Percentiles rank a stretch among this genome's conserved stretches.
These are phyloP conservation scores for Thunnus albacares DNA, from an alignment of 2,797 vertebrate species.

Conservation along the genomic window DNA sequence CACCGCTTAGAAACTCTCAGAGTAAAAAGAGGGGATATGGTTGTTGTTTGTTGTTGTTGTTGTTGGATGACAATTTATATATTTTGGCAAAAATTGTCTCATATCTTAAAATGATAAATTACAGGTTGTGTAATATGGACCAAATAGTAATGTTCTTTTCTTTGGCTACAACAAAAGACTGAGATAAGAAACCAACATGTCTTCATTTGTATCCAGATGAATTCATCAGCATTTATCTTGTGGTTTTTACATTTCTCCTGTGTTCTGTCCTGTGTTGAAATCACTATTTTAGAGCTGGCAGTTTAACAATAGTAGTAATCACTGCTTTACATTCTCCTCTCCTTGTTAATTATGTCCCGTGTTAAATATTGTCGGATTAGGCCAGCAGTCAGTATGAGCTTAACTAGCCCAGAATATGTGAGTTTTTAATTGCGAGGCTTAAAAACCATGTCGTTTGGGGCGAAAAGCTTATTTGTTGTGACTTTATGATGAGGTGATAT, in stretches of 20 bases:
- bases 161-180: neutral
- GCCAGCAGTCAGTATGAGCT: slow-evolving; percentile 21
- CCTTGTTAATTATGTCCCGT: slow-evolving; percentile 56
- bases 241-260: slow-evolving; percentile 22
- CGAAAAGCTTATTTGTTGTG: slow-evolving; percentile 33
- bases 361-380: slow-evolving; percentile 59
- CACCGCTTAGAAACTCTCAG: slow-evolving; percentile 46
- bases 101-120: slow-evolving; percentile 31
- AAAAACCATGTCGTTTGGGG: slow-evolving; percentile 33
- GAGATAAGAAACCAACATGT: slow-evolving; percentile 17
- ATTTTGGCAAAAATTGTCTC: slow-evolving; percentile 20
- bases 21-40: slow-evolving; percentile 19
- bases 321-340: slow-evolving; percentile 51
- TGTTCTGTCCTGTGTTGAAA: slow-evolving; percentile 33
- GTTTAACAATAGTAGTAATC: slow-evolving; percentile 63
- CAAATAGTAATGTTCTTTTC: slow-evolving; percentile 7
- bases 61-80: slow-evolving; percentile 13
- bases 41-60: slow-evolving; percentile 24
- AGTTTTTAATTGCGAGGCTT: slow-evolving; percentile 59
- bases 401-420: slow-evolving; percentile 39
- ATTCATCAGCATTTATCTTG: slow-evolving; percentile 32
- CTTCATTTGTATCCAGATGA: slow-evolving; percentile 26
- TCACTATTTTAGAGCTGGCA: slow-evolving; percentile 28
- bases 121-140: slow-evolving; percentile 33
- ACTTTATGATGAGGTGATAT: slow-evolving; percentile 31